phyloP scores from a whole-genome alignment of 2,113 vertebrate species.

The Ivindomyrus marchei region DNA sequence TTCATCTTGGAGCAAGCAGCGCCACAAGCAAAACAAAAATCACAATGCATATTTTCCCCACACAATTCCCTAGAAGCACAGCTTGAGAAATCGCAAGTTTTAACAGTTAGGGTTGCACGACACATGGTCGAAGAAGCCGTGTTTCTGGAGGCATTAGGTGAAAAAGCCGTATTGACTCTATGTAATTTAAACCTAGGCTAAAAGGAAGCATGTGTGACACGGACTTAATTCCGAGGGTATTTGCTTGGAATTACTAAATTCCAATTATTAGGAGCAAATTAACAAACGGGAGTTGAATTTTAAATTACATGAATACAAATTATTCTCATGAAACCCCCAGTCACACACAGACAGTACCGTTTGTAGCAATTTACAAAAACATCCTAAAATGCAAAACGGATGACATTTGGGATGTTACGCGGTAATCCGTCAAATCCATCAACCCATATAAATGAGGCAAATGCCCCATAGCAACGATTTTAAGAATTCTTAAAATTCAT shows the following conservation, averaged over 20 bases:
- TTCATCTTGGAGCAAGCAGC: not conserved
- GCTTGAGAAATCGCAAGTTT: not conserved
- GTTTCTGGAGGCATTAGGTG: not conserved
- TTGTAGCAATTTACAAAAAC: not conserved
- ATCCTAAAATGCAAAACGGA: not conserved
- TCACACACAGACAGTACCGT: not conserved
- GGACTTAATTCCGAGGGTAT: not conserved
- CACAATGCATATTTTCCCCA: not conserved
- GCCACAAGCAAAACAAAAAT: not conserved
- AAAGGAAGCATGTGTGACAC: not conserved
- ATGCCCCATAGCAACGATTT: not conserved
- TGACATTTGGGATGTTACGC: not conserved
- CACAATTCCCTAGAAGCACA: not conserved
- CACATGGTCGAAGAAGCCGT: not conserved
- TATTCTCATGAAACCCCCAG: not conserved
- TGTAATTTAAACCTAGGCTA: not conserved
- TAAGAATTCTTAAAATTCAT: not conserved
- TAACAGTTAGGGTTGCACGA: not conserved
- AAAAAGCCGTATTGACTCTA: not conserved
- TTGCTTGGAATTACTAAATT: not conserved
- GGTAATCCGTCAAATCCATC: not conserved
- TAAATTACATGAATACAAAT: not conserved
- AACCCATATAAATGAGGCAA: not conserved
- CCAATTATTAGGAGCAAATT: not conserved
- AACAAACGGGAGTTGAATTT: not conserved